Percentiles rank a stretch among this genome's conserved stretches.
phyloP scores from a whole-genome alignment of 2,113 vertebrate genomes.

The Stegastes partitus region DNA sequence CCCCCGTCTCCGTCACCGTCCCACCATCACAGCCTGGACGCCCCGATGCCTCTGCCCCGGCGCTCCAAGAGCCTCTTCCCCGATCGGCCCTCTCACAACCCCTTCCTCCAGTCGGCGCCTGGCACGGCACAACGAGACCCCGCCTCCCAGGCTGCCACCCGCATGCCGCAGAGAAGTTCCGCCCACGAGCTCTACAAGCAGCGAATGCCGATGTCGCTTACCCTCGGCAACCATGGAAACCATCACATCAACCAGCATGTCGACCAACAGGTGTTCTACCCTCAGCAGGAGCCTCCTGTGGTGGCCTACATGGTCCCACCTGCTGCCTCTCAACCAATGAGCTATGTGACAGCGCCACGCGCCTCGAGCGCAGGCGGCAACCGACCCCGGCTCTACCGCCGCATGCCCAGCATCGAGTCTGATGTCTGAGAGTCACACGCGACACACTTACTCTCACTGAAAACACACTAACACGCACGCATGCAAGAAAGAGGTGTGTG shows the following conservation, averaged over 20 bases:
- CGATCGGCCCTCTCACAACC: constrained; percentile 91
- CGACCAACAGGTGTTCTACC: constrained; percentile 85
- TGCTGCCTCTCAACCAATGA: constrained; percentile 89
- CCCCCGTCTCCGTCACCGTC: constrained; percentile 83
- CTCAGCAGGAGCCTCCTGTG: constrained; percentile 89
- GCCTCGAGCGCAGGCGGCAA: constrained; percentile 96
- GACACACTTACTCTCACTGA: constrained; percentile 50
- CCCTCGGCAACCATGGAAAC: constrained; percentile 87
- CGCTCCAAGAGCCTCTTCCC: constrained; percentile 95
- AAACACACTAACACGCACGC: constrained; percentile 65
- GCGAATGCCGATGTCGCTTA: constrained; percentile 90
- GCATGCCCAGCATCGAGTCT: constrained; percentile 99
- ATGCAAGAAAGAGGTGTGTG: constrained; percentile 62
- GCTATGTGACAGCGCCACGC: constrained; percentile 91
- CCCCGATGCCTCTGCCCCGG: constrained; percentile 84
- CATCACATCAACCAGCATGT: constrained; percentile 79
- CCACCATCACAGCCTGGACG: constrained; percentile 89
- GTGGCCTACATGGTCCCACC: constrained; percentile 97
- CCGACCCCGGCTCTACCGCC: constrained; percentile 94
- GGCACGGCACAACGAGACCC: constrained; percentile 74
- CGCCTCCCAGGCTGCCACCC: constrained; percentile 85
- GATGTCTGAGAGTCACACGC: constrained; percentile 89
- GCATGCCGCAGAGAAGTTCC: constrained; percentile 90
- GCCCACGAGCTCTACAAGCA: constrained; percentile 95
- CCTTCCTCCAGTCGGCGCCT: constrained; percentile 90